Evolutionary conservation across 2,113 vertebrate species (phyloP), one percentile per base, ranked within the genome.

Genomic region (Pomatostomus ruficeps): DNA sequence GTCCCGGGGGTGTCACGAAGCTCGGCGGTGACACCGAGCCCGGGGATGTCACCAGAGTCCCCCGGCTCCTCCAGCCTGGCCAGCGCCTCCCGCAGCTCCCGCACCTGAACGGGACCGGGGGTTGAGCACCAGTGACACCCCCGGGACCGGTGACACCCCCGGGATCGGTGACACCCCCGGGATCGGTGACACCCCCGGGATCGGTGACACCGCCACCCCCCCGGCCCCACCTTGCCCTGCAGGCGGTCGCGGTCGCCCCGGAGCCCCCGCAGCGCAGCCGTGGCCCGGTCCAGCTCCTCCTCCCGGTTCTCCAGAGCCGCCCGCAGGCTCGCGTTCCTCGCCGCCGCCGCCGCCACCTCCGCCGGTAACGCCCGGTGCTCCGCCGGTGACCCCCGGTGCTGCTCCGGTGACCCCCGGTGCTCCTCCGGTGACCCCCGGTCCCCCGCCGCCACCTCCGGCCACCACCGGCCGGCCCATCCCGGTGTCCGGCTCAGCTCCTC

Each of bases 181-280:
- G 36, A 25, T 43, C 10, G 19, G 20, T 61, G 59, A 25, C 59
- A 28, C 59, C 25, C 10, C 59, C 7, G 26, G 16, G 36, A 25
- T 43, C 10, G 19, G 20, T 61, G 59, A 25, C 59, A 28, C 59
- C 25, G n/a, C n/a, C n/a, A 38, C 62, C 40, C 40, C 40, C 24
- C 48, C 13, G 14, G 25, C 17, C 96, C 86, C 68, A 98, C 98
- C 98, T 98, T 96, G 54, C 62, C 84, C 74, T 96, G 97, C 76
- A 99, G 96, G 3, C 85, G 97, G 81, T 98, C 97, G 9, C 98
- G 98, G 51, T 99, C 98, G 1, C 97, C 98, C 33, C 94, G 97
- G 65, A 98, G 77, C 9, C 67, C 95, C 57, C 22, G 71, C 80
- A 99, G 84, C 2, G 91, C 46, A 71, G 77, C 88, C 25, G 83